phyloP scores from a whole-genome alignment of 2,888 invertebrate species.

The Cordilura impudica region DNA sequence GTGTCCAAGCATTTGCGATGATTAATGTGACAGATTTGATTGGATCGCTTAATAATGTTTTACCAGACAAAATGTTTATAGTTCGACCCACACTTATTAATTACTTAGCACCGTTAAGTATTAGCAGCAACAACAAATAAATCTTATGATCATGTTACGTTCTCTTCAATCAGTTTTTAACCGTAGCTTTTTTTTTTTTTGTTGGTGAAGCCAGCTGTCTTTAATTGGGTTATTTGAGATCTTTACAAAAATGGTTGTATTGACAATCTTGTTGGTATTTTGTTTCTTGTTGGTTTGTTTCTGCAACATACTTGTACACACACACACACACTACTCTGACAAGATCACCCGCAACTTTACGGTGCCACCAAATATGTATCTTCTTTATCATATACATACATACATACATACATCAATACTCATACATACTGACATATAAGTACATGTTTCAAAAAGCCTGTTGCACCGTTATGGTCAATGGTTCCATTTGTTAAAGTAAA shows the following conservation, averaged over 20 bases:
- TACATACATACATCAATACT: too few relatives aligned
- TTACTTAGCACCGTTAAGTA: too few relatives aligned
- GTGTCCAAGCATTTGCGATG: too few relatives aligned
- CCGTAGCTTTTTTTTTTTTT: not conserved
- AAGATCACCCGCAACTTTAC: slow-evolving; percentile 59
- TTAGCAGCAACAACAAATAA: too few relatives aligned
- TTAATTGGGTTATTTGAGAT: slow-evolving; percentile 57
- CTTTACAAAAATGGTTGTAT: not conserved
- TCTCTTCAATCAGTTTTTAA: slow-evolving; percentile 7
- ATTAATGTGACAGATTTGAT: too few relatives aligned
- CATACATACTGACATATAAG: too few relatives aligned
- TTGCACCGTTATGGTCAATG: slow-evolving; percentile 62
- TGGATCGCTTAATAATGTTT: too few relatives aligned
- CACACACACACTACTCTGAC: not conserved
- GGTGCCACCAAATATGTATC: slow-evolving; percentile 48
- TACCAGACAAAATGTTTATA: too few relatives aligned
- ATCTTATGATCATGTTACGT: slow-evolving; percentile 16
- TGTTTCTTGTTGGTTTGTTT: not conserved
- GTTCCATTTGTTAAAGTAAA: slow-evolving; percentile 58
- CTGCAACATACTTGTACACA: not conserved
- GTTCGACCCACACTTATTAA: too few relatives aligned
- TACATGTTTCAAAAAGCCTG: slow-evolving; percentile 49
- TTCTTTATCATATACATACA: too few relatives aligned
- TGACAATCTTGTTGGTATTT: not conserved
- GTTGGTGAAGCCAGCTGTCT: slow-evolving; percentile 29